Evolutionary conservation across 2,888 invertebrate genomes (phyloP), one percentile per base, ranked within the genome.

Genomic region (Drepanosiphum platanoidis): DNA sequence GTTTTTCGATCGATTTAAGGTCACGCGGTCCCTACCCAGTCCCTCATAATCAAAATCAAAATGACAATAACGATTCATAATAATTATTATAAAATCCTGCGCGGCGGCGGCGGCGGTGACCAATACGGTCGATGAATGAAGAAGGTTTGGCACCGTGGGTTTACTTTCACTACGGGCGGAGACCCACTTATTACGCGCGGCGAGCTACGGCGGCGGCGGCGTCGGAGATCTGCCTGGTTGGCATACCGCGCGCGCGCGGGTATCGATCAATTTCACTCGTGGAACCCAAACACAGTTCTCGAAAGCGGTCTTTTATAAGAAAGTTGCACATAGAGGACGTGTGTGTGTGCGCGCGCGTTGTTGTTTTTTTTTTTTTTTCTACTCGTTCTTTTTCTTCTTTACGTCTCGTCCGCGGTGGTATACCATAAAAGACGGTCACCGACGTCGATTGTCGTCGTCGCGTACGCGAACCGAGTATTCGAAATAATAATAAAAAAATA

Each of bases 101-200:
- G 74, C 66, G n/a, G 27, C 66, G 46, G 66, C 42, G 66, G 46
- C 83, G 82, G 42, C 34, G 34, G 66, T 46, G 74, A 74, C 83
- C 27, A 15, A 30, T 66, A 71, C 46, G 46, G 61, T 9, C 75
- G 68, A 84, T 77, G 84, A 84, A 84, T 77, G 84, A 84, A 77
- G 70, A 84, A 84, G 84, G 84, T 84, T 84, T 84, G 84, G 84
- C 84, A 84, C 58, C 84, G 84, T 84, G 70, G 75, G 84, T 70
- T 70, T 77, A 77, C 84, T 84, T 84, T 84, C 84, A 84, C 84
- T 75, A 68, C 75, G 52, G 46, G n/a, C 39, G 58, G 77, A 84
- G 77, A 84, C 84, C 84, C 84, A 84, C 84, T 84, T 84, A 84
- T 52, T 77, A 68, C 71, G 71, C 32, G 71, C 81, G 34, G 11